These are phyloP conservation scores for Pseudochirops cupreus DNA, from an alignment of 2,797 vertebrate species.

Conservation along the genomic window DNA sequence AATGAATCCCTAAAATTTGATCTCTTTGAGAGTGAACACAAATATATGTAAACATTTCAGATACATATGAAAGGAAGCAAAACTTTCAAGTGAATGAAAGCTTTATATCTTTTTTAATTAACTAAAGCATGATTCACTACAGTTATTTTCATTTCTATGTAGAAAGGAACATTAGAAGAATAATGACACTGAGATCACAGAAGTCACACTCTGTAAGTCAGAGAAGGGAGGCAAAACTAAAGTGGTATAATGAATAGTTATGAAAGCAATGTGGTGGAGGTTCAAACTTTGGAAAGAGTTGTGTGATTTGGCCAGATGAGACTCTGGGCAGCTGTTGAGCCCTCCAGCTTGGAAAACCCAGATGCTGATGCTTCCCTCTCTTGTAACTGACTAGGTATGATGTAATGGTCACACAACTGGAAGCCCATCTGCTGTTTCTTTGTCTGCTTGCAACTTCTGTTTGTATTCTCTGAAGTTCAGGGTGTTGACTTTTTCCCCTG, in stretches of 20 bases:
- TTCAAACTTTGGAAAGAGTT: no score
- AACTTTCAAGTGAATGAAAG: neutral
- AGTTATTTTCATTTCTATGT: neutral
- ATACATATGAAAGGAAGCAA: neutral
- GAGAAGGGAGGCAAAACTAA: neutral
- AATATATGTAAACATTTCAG: neutral
- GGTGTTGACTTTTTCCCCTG: no score
- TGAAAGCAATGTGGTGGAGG: no score
- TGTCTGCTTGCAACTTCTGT: no score
- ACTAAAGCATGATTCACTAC: neutral
- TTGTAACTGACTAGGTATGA: no score
- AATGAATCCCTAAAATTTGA: neutral
- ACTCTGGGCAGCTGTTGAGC: no score
- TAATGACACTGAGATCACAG: neutral
- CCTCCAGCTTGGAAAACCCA: no score
- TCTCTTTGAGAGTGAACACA: neutral
- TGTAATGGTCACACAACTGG: no score
- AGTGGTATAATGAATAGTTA: neutral
- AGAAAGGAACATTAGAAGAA: neutral
- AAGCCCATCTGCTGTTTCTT: no score
- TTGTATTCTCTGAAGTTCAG: no score
- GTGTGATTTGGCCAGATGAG: no score
- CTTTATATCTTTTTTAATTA: neutral
- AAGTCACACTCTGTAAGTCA: neutral
- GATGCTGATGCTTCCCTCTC: no score